Conservation (phyloP, 2,888 invertebrate species). For the Listrodromus nycthemerus region DNA sequence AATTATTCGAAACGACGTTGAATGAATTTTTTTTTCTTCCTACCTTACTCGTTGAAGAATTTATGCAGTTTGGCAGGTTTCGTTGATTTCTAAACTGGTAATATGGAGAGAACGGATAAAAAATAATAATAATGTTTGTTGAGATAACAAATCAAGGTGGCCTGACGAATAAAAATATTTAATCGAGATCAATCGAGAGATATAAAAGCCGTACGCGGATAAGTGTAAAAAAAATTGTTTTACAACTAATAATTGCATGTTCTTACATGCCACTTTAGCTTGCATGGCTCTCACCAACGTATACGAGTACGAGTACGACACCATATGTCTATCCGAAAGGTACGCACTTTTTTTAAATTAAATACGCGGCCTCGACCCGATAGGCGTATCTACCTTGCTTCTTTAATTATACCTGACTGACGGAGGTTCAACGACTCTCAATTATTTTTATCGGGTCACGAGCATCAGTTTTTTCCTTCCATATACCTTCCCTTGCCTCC, state of each 20-base stretch:
- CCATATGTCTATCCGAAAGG: slow-evolving; percentile 52
- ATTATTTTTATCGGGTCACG: slow-evolving; percentile 65
- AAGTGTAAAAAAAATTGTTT: slow-evolving; percentile 31
- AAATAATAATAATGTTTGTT: not conserved
- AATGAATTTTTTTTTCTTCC: slow-evolving; percentile 52
- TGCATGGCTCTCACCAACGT: slow-evolving; percentile 9
- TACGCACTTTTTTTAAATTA: slow-evolving; percentile 62
- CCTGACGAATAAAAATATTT: slow-evolving; percentile 21
- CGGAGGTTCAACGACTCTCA: slow-evolving; percentile 63
- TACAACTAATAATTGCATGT: slow-evolving; percentile 39
- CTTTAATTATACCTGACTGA: slow-evolving; percentile 65
- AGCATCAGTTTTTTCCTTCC: slow-evolving; percentile 52
- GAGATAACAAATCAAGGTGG: slow-evolving; percentile 12
- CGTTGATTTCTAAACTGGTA: slow-evolving; percentile 10
- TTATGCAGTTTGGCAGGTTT: slow-evolving; percentile 21
- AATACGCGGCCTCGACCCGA: slow-evolving; percentile 63
- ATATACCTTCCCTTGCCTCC: slow-evolving; percentile 3
- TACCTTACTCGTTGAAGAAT: slow-evolving; percentile 8
- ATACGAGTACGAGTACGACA: slow-evolving; percentile 20
- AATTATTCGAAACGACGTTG: slow-evolving; percentile 68
- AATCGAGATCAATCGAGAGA: slow-evolving; percentile 47
- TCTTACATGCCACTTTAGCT: slow-evolving; percentile 4
- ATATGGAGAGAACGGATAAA: slow-evolving; percentile 20
- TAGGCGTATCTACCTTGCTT: slow-evolving; percentile 61
- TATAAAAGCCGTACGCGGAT: not conserved